Conservation (phyloP, 2,888 invertebrate species). For the Abrostola tripartita region DNA sequence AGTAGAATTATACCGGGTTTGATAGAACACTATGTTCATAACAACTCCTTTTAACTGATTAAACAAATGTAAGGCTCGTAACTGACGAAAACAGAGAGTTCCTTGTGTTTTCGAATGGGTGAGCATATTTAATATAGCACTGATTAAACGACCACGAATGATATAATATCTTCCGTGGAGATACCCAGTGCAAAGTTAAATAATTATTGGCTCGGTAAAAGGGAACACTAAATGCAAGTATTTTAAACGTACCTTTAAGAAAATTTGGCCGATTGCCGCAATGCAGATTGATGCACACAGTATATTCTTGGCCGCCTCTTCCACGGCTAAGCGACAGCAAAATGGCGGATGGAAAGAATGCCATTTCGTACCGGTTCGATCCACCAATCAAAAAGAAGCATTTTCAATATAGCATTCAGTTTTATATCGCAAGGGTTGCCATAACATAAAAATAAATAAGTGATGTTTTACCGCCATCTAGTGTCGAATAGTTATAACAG, state of each 20-base stretch:
- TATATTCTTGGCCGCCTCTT: slow-evolving; percentile 39
- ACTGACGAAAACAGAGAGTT: slow-evolving; percentile 84
- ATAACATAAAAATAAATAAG: slow-evolving; percentile 50
- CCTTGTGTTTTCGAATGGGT: slow-evolving; percentile 86
- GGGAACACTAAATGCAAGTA: slow-evolving; percentile 8
- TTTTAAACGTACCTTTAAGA: slow-evolving; percentile 68
- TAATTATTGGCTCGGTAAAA: slow-evolving; percentile 45
- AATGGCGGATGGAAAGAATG: slow-evolving; percentile 75
- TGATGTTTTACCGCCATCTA: slow-evolving; percentile 55
- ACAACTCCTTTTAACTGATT: not conserved
- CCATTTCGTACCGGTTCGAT: slow-evolving; percentile 58
- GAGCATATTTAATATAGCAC: slow-evolving; percentile 87
- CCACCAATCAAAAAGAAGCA: slow-evolving; percentile 84
- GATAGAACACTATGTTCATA: not conserved
- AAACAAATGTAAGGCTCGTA: slow-evolving; percentile 80
- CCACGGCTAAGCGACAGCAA: slow-evolving; percentile 63
- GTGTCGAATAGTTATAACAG: slow-evolving; percentile 48
- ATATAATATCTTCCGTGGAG: slow-evolving; percentile 85
- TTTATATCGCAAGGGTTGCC: slow-evolving; percentile 79
- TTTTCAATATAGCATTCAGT: slow-evolving; percentile 65
- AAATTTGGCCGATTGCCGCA: slow-evolving; percentile 73
- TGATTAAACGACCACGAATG: slow-evolving; percentile 89
- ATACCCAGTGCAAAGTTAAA: slow-evolving; percentile 87
- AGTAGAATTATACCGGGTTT: slow-evolving; percentile 9
- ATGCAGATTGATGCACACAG: slow-evolving; percentile 75